These are phyloP conservation scores for Chionis minor DNA, from an alignment of 2,113 vertebrate species.

Conservation along the genomic window DNA sequence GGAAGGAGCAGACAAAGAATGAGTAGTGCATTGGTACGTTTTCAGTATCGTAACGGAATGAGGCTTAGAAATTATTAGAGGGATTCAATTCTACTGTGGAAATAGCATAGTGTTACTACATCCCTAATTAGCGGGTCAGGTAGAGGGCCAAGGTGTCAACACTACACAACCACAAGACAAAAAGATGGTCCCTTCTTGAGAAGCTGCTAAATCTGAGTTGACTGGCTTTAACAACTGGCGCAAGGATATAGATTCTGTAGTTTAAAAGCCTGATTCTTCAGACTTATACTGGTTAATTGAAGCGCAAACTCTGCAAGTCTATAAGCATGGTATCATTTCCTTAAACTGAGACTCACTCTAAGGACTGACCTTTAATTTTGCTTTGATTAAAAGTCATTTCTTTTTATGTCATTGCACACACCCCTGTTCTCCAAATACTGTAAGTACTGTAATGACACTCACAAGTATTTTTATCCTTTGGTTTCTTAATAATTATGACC, in stretches of 20 bases:
- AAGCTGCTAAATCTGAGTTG: background rate
- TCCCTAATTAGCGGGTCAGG: background rate
- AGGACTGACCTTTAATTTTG: background rate
- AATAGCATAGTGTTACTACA: background rate
- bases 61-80: background rate
- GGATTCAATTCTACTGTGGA: background rate
- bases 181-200: background rate
- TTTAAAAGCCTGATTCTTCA: background rate
- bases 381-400: background rate
- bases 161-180: background rate
- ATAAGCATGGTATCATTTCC: background rate
- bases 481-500: background rate
- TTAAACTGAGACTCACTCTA: background rate
- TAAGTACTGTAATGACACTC: background rate
- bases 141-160: background rate
- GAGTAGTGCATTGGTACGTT: fast-evolving
- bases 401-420: background rate
- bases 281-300: background rate
- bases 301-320: background rate
- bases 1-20: background rate
- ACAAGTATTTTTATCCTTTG: background rate
- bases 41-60: background rate
- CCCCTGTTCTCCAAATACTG: background rate
- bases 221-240: background rate
- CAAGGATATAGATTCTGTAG: background rate